These are phyloP conservation scores for Pasiphila rectangulata DNA, from an alignment of 2,888 invertebrate species.

Conservation along the genomic window DNA sequence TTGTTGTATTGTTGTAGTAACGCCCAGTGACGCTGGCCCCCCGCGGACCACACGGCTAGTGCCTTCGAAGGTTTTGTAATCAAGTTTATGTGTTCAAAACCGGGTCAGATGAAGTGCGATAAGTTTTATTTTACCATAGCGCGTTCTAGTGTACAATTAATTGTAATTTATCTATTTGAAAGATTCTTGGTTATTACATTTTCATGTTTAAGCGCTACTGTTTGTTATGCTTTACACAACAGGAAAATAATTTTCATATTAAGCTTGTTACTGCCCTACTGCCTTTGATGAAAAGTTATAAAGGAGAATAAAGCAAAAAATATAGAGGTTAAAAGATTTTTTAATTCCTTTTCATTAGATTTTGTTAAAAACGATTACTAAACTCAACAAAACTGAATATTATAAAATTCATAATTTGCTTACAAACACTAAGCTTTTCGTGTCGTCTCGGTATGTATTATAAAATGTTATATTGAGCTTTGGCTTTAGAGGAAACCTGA, in stretches of 20 bases:
- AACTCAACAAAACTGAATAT: conserved; percentile 58
- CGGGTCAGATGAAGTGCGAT: conserved; percentile 40
- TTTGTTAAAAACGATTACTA: conserved; percentile 72
- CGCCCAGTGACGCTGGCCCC: too few relatives aligned
- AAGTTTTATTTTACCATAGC: conserved; percentile 6
- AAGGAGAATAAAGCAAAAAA: conserved; percentile 28
- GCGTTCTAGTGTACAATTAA: not conserved
- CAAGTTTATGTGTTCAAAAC: conserved; percentile 38
- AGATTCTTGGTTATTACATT: too few relatives aligned
- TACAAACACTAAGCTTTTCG: conserved; percentile 32
- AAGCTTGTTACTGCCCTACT: too few relatives aligned
- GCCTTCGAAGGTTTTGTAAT: conserved; percentile 49
- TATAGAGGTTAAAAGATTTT: conserved; percentile 36
- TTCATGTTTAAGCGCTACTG: too few relatives aligned
- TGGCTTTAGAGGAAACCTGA: conserved; percentile 40
- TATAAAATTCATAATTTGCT: conserved; percentile 58
- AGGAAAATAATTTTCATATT: too few relatives aligned
- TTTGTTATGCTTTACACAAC: too few relatives aligned
- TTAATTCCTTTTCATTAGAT: conserved; percentile 66
- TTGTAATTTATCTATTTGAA: too few relatives aligned
- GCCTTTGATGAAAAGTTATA: too few relatives aligned
- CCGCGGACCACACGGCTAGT: conserved; percentile 44
- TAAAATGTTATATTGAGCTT: conserved; percentile 53
- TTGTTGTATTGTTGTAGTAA: too few relatives aligned
- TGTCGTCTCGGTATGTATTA: conserved; percentile 14